Percentiles rank a stretch among this genome's conserved stretches.
phyloP scores from a whole-genome alignment of 2,888 invertebrate genomes.

The Seira ritae region DNA sequence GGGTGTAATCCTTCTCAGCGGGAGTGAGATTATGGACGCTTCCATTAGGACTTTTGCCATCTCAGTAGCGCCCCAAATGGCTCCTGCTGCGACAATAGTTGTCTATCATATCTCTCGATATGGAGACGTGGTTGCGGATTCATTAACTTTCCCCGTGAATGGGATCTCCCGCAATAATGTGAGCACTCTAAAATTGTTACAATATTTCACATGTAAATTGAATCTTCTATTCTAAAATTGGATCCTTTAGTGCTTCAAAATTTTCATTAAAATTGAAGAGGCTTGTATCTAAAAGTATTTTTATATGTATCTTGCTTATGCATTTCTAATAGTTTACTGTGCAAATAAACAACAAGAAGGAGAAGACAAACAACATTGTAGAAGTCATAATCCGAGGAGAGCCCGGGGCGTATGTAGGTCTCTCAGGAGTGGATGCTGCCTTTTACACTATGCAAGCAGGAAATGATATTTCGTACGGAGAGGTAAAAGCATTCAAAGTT shows the following conservation, averaged over 20 bases:
- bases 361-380: constrained; percentile 93
- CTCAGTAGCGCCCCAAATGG: constrained; percentile 91
- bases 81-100: constrained; percentile 92
- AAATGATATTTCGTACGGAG: constrained; percentile 91
- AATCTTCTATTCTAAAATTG: neutral
- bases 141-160: constrained; percentile 96
- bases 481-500: constrained; percentile 77
- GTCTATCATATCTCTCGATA: constrained; percentile 89
- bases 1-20: constrained; percentile 90
- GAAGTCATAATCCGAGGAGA: constrained; percentile 96
- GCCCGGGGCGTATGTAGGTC: constrained; percentile 94
- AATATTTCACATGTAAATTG: neutral
- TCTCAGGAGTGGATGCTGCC: constrained; percentile 92
- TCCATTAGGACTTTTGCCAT: constrained; percentile 88
- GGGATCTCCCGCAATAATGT: constrained; percentile 92
- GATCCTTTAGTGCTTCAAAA: neutral
- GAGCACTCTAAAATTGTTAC: constrained; percentile 27
- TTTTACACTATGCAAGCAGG: constrained; percentile 96
- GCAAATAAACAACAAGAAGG: constrained; percentile 93
- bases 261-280: neutral
- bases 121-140: constrained; percentile 92
- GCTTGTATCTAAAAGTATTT: neutral
- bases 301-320: constrained; percentile 11
- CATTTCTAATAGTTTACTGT: constrained; percentile 82
- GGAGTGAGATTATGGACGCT: constrained; percentile 89